Percentiles rank a stretch among this genome's conserved stretches.
These are phyloP conservation scores for Napeogenes inachia DNA, from an alignment of 2,888 invertebrate species.

Conservation along the genomic window DNA sequence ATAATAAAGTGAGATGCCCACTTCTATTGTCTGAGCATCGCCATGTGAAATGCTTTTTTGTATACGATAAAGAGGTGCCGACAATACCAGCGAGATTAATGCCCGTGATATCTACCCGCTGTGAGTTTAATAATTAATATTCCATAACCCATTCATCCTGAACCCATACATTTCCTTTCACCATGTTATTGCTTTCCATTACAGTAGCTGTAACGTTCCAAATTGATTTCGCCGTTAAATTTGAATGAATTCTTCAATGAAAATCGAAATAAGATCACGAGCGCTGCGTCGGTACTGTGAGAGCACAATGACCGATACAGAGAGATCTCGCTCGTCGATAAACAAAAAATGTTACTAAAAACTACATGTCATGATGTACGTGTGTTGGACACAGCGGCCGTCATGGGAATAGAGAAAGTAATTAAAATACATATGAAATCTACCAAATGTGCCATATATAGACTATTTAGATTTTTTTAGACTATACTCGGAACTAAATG, in stretches of 20 bases:
- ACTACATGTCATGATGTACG: constrained; percentile 77
- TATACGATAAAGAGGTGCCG: constrained; percentile 73
- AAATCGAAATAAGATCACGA: constrained; percentile 68
- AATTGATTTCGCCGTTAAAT: constrained; percentile 73
- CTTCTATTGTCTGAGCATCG: constrained; percentile 59
- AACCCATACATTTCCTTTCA: constrained; percentile 53
- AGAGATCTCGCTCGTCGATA: constrained; percentile 71
- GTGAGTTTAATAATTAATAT: constrained; percentile 68
- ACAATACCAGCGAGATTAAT: constrained; percentile 69
- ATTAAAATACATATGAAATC: constrained; percentile 51
- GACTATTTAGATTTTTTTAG: no score
- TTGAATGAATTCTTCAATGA: constrained; percentile 70
- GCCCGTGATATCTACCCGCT: constrained; percentile 66
- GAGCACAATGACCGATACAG: constrained; percentile 68
- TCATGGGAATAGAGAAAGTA: constrained; percentile 76
- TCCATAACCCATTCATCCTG: constrained; percentile 68
- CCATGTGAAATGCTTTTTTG: constrained; percentile 70
- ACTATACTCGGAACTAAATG: constrained; percentile 32
- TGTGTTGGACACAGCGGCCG: constrained; percentile 73
- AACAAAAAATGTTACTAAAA: constrained; percentile 69
- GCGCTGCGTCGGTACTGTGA: constrained; percentile 40
- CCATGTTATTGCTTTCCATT: constrained; percentile 35
- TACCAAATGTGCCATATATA: neutral
- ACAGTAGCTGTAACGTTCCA: constrained; percentile 58
- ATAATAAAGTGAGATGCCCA: constrained; percentile 70